Conservation (phyloP, 2,888 invertebrate genomes). For the Pammene aurita region DNA sequence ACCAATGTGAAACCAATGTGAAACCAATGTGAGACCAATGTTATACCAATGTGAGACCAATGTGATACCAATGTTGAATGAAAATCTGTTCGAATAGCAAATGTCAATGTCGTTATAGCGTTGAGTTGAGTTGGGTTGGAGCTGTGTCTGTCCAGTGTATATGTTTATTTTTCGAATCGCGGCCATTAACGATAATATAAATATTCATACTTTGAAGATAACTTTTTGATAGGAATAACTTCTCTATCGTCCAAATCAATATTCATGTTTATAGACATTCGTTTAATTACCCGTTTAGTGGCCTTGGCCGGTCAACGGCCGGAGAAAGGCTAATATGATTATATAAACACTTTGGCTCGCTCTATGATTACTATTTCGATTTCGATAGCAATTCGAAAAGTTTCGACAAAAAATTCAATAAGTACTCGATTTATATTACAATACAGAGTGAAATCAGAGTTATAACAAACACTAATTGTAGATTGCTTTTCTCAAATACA, state of each 20-base stretch:
- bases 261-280: constrained; percentile 46
- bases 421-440: neutral
- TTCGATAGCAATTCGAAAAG: constrained; percentile 36
- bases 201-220: no score
- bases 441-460: constrained; percentile 8
- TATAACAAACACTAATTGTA: neutral
- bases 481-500: neutral
- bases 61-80: no score
- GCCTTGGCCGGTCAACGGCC: constrained; percentile 68
- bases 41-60: no score
- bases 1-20: no score
- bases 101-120: no score
- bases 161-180: no score
- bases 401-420: constrained; percentile 49
- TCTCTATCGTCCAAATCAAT: neutral
- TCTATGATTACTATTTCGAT: constrained; percentile 43
- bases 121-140: no score
- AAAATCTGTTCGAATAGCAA: no score
- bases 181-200: no score
- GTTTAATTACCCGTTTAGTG: constrained; percentile 56
- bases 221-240: neutral
- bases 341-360: constrained; percentile 57
- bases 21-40: no score
- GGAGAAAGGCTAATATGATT: constrained; percentile 63
- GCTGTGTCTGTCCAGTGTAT: no score